Evolutionary conservation across 2,888 invertebrate genomes (phyloP), one percentile per base, ranked within the genome.

Genomic region (Reticulitermes lucifugus): DNA sequence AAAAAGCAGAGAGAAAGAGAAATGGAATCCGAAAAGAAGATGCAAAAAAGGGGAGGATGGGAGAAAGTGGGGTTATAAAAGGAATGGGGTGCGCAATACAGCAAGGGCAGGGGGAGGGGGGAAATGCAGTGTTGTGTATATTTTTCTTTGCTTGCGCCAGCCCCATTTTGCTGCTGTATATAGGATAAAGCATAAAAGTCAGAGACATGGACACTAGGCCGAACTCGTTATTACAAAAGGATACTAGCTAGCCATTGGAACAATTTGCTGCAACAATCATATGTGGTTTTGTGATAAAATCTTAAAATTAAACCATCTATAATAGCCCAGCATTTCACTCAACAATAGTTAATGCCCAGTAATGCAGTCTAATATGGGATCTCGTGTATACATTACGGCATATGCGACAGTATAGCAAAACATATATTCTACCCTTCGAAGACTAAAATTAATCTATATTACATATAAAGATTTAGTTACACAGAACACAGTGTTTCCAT

Each of bases 1-100:
- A 29, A 18, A 79, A 75, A 14, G 6, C 22, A 21, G 18, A 79
- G 51, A 51, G 79, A 79, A 51, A 46, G 51, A 21, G 79, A 79
- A 25, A 80, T 60, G 80, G 59, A 55, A 80, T 80, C 60, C 60
- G 80, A 55, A 80, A 80, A 80, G 80, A 80, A 60, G 80, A 80
- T 80, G 80, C 80, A 80, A 60, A 60, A 80, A 73, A 71, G 71
- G 3, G 71, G 60, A 51, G 14, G 9, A 55, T 7, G 25, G 59
- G 46, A 80, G 59, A 55, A 35, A 80, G 59, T 55, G 59, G 59
- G 55, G 79, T 79, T 79, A 29, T 29, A 29, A 51, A 21, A 25
- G 60, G 60, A 80, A 80, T 80, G 41, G 80, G 80, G 60, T 60
- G 80, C 60, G 80, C 35, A 80, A 80, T 80, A 80, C 59, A 79